Base-by-base conservation (phyloP, 2,113 vertebrate genomes). In the Antennarius striatus region DNA sequence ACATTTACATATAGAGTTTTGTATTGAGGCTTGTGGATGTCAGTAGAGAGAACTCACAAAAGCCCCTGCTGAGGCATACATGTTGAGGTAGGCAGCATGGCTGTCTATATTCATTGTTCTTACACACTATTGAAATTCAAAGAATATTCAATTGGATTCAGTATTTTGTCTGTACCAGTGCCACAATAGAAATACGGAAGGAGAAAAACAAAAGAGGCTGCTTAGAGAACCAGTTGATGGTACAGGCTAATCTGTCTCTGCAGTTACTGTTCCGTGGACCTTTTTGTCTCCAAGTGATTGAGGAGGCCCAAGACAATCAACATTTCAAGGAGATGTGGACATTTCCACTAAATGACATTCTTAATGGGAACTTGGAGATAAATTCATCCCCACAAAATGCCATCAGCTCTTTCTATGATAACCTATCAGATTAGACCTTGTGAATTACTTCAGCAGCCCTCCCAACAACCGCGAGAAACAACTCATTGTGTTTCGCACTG, bases 271-370 rank as follows among this genome's bases (percentile, higher is more conserved):
- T 57, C 13, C 51, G 17, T 4, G 28, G 68, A 63, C 29, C 74
- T 73, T 80, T 88, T 80, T 62, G 72, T 74, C 71, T 73, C 71
- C 53, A 71, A 83, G 84, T 75, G 68, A 81, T 71, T 71, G 73
- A 79, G 62, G 73, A 80, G 71, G 63, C 52, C 45, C 7, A 16
- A 75, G 72, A 84, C 79, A 78, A 82, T 77, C 63, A 62, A 72
- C 63, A 69, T 76, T 79, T 86, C 61, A 83, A 83, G 78, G 75
- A 80, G 80, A 80, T 86, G 86, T 88, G 77, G 72, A 79, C 6
- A 14, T 70, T 57, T 55, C 56, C 74, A 53, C 64, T 54, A 80
- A 85, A 77, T 77, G 55, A 72, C 55, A 79, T 81, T 80, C 67
- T 66, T 81, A 77, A 82, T 80, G 81, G 80, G 39, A 79, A 77